phyloP scores from a whole-genome alignment of 2,797 vertebrate genomes.

The Arnoldichthys spilopterus region DNA sequence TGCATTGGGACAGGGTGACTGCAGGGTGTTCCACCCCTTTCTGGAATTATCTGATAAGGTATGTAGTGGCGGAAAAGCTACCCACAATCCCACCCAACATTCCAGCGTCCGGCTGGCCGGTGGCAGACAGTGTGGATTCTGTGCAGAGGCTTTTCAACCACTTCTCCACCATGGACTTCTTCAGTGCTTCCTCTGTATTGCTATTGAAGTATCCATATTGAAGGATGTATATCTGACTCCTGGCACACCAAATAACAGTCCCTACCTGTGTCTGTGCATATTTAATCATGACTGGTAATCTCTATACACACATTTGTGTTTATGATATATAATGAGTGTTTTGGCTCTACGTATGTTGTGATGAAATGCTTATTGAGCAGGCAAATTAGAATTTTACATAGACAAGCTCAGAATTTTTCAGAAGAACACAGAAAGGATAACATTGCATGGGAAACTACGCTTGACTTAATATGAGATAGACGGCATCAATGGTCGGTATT shows the following conservation, averaged over 20 bases:
- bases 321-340: slow-evolving; percentile 23
- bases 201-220: slow-evolving; percentile 35
- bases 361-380: background rate
- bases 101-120: slow-evolving; percentile 68
- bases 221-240: slow-evolving; percentile 44
- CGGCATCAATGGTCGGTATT: background rate
- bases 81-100: slow-evolving; percentile 72
- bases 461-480: slow-evolving; percentile 6
- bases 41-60: slow-evolving; percentile 73
- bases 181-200: slow-evolving; percentile 5
- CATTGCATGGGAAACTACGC: slow-evolving; percentile 6
- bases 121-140: slow-evolving; percentile 73
- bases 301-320: slow-evolving; percentile 13
- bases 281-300: slow-evolving; percentile 13
- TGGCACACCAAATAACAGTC: slow-evolving; percentile 4
- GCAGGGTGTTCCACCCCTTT: slow-evolving; percentile 64
- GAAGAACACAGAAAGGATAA: background rate
- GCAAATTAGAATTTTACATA: background rate
- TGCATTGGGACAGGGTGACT: slow-evolving; percentile 63
- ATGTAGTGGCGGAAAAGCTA: slow-evolving; percentile 72
- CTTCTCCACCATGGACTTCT: slow-evolving; percentile 18
- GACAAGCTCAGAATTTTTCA: background rate
- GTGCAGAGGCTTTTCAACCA: slow-evolving; percentile 67
- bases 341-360: background rate
- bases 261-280: slow-evolving; percentile 26